phyloP scores from a whole-genome alignment of 2,888 invertebrate species.

The Parthenolecanium corni region DNA sequence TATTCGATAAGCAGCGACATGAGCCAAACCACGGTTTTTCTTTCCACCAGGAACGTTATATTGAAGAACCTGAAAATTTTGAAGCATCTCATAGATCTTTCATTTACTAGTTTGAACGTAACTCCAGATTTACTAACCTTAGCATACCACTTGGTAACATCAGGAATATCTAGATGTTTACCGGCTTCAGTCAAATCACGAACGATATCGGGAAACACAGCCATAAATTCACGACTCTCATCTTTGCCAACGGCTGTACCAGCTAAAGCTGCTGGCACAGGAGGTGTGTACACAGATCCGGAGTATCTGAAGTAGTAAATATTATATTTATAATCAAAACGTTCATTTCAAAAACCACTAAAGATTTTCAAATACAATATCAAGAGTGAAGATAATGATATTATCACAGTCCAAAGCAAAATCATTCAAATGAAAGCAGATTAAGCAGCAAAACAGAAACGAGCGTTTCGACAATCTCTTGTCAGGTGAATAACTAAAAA shows the following conservation, averaged over 20 bases:
- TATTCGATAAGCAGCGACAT: conserved; percentile 63
- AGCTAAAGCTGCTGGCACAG: conserved; percentile 40
- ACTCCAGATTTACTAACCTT: conserved; percentile 46
- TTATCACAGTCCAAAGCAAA: no score
- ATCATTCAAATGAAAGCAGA: no score
- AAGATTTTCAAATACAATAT: no score
- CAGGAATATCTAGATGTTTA: conserved; percentile 62
- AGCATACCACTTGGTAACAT: conserved; percentile 67
- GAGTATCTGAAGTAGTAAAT: conserved; percentile 1
- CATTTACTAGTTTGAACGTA: neutral
- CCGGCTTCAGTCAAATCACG: conserved; percentile 67
- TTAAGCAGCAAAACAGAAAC: no score
- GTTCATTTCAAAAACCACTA: neutral
- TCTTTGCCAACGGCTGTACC: conserved; percentile 58
- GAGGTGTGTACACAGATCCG: conserved; percentile 5
- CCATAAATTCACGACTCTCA: conserved; percentile 77
- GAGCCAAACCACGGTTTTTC: conserved; percentile 63
- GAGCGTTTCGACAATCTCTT: no score
- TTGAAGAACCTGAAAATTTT: conserved; percentile 53
- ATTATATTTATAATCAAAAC: no score
- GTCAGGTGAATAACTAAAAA: no score
- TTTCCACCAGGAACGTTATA: conserved; percentile 89
- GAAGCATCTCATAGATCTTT: neutral
- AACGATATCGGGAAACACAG: conserved; percentile 75
- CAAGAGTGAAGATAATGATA: no score